phyloP scores from a whole-genome alignment of 2,888 invertebrate species.

The Hemistola chrysoprasaria region DNA sequence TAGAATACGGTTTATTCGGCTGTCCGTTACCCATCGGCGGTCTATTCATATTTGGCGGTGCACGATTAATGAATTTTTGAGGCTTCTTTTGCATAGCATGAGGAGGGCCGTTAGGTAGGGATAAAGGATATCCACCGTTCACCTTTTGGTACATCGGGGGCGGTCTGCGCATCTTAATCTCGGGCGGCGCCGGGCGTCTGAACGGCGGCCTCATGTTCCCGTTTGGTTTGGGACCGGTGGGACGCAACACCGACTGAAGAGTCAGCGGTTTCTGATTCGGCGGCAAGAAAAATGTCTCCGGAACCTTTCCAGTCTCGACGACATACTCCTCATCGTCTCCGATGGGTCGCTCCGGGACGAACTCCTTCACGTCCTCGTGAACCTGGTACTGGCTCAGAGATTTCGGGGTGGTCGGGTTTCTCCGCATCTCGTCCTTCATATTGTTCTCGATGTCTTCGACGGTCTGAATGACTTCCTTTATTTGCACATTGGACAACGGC shows the following conservation, averaged over 20 bases:
- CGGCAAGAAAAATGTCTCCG: slow-evolving; percentile 59
- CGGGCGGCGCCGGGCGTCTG: slow-evolving; percentile 69
- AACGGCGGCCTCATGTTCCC: slow-evolving; percentile 60
- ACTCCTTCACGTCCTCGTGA: slow-evolving; percentile 61
- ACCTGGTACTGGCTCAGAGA: slow-evolving; percentile 57
- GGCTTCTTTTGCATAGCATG: slow-evolving; percentile 54
- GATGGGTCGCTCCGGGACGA: slow-evolving; percentile 57
- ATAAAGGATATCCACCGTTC: slow-evolving; percentile 55
- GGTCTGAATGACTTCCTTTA: slow-evolving; percentile 69
- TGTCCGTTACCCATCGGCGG: slow-evolving; percentile 43
- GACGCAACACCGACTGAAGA: slow-evolving; percentile 69
- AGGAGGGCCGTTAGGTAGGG: slow-evolving; percentile 52
- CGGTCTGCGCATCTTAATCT: slow-evolving; percentile 69
- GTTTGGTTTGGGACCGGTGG: slow-evolving; percentile 50
- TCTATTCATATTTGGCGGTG: slow-evolving; percentile 49
- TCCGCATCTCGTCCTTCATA: slow-evolving; percentile 55
- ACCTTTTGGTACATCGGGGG: slow-evolving; percentile 50
- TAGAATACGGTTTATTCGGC: slow-evolving; percentile 56
- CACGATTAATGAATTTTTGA: slow-evolving; percentile 45
- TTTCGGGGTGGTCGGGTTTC: slow-evolving; percentile 38
- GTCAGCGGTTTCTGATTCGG: slow-evolving; percentile 69
- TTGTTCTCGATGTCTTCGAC: slow-evolving; percentile 67
- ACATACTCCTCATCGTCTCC: slow-evolving; percentile 65
- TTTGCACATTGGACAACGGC: slow-evolving; percentile 67
- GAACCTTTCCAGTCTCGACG: slow-evolving; percentile 53